Evolutionary conservation across 2,888 invertebrate genomes (phyloP).

Genomic region (Notodonta dromedarius): DNA sequence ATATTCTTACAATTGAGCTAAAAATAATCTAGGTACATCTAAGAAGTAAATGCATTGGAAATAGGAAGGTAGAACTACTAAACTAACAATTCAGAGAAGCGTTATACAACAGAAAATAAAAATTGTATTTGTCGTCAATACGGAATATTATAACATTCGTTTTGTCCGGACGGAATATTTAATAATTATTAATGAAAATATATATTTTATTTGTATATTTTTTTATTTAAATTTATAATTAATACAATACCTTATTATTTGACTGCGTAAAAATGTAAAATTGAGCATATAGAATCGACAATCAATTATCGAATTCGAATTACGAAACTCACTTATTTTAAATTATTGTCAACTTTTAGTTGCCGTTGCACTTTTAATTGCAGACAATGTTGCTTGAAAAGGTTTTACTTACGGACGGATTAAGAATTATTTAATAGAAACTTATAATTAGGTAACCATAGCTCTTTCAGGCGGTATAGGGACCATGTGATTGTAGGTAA

Average conservation of each 20-base stretch:
- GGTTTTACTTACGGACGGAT: background rate
- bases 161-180: too few species aligned
- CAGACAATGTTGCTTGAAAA: background rate
- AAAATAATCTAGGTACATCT: conserved; percentile 8
- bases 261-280: too few species aligned
- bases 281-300: too few species aligned
- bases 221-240: too few species aligned
- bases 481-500: conserved; percentile 91
- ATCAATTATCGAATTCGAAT: too few species aligned
- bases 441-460: conserved; percentile 68
- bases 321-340: too few species aligned
- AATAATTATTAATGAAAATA: too few species aligned
- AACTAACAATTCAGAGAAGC: conserved; percentile 1
- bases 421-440: background rate
- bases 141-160: background rate
- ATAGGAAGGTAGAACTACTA: conserved; percentile 11
- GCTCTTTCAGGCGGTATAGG: conserved; percentile 86
- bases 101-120: background rate
- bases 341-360: too few species aligned
- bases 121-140: background rate
- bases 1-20: conserved; percentile 3
- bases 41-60: conserved; percentile 11
- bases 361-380: background rate
- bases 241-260: too few species aligned
- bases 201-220: too few species aligned